phyloP scores from a whole-genome alignment of 2,888 invertebrate species.

The Drosophila imparisetae region DNA sequence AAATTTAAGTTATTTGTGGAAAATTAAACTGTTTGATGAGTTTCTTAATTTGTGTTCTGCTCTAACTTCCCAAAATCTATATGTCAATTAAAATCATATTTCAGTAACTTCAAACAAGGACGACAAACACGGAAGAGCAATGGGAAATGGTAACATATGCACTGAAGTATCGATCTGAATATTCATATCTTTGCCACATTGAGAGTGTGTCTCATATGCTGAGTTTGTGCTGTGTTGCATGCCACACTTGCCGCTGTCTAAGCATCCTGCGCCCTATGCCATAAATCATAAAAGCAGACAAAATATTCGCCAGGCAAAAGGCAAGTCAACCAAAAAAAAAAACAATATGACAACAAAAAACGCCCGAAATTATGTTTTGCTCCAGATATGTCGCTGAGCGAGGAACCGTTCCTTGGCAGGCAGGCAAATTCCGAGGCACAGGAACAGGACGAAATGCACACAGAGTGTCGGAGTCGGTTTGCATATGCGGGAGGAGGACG shows the following conservation, averaged over 20 bases:
- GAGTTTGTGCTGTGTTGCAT: constrained; percentile 44
- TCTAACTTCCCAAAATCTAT: not conserved
- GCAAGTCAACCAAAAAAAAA: constrained; percentile 21
- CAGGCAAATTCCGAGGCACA: constrained; percentile 24
- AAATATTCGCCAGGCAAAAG: constrained; percentile 56
- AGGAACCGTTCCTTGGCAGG: constrained; percentile 12
- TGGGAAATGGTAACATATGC: constrained; percentile 42
- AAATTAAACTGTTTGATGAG: not conserved
- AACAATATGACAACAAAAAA: constrained; percentile 20
- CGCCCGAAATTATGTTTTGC: constrained; percentile 63
- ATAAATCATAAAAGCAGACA: constrained; percentile 70
- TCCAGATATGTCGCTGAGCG: constrained; percentile 54
- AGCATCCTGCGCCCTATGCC: constrained; percentile 59
- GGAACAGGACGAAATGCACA: constrained; percentile 5
- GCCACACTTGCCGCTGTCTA: constrained; percentile 68
- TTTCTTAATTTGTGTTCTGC: not conserved
- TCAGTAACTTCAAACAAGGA: not conserved
- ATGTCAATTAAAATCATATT: constrained; percentile 10
- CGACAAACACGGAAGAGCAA: not conserved
- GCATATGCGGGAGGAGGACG: constrained; percentile 63
- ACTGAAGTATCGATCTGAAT: constrained; percentile 42
- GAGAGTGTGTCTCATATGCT: constrained; percentile 34
- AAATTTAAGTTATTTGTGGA: not conserved
- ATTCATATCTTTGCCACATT: constrained; percentile 27
- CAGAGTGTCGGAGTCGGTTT: constrained; percentile 52